Conservation (phyloP, 2,888 invertebrate species). For the Phyto melanocephala region DNA sequence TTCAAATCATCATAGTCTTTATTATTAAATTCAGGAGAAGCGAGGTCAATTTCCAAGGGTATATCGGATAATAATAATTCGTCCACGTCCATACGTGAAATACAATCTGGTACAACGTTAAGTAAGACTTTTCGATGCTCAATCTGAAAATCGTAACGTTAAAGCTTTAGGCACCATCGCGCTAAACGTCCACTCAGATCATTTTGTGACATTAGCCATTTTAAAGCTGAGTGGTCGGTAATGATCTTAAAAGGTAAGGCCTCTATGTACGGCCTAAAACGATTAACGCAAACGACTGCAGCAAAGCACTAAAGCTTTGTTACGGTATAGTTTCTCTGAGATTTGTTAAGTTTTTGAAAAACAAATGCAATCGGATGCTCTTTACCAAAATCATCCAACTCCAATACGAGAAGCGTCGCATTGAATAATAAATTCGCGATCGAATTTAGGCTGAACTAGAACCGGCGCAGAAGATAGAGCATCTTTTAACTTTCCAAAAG, state of each 20-base stretch:
- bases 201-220: constrained; percentile 28
- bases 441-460: no score
- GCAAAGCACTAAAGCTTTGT: no score
- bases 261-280: constrained; percentile 25
- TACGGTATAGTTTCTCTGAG: no score
- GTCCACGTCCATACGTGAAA: background rate
- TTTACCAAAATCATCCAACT: no score
- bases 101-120: constrained; percentile 4
- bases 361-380: no score
- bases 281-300: background rate
- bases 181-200: constrained; percentile 26
- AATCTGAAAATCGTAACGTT: background rate
- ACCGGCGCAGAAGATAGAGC: no score
- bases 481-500: no score
- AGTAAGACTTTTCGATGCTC: constrained; percentile 14
- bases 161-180: background rate
- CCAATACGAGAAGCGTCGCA: no score
- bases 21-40: constrained; percentile 1
- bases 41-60: background rate
- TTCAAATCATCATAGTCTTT: background rate
- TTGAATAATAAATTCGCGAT: no score
- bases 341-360: no score
- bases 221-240: constrained; percentile 26
- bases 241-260: constrained; percentile 20
- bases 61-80: background rate